Evolutionary conservation across 2,113 vertebrate species (phyloP), one percentile per base, ranked within the genome.

Genomic region (Gallinago undulata): DNA sequence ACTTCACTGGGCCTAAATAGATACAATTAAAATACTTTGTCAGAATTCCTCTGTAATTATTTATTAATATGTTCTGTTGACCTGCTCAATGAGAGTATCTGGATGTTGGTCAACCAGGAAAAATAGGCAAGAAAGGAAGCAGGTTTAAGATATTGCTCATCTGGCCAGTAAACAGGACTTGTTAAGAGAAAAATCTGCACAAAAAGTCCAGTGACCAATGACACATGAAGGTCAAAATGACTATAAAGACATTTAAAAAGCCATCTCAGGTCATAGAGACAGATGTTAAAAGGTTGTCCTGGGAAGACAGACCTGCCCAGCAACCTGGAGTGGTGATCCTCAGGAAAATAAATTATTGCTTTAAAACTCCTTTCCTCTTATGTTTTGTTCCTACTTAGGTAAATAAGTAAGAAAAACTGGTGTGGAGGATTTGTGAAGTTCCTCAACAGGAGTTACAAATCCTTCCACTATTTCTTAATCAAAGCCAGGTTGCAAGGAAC

Each of bases 61-160:
- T 92, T 53, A 8, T 37, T 17, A 55, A 47, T 43, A n/a, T 8
- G 70, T 72, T 77, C 31, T 50, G 7, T 78, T 82, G 64, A 59
- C 15, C 6, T 64, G 24, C 8, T 55, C 14, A 35, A 4, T 55
- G n/a, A 89, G 19, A 33, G 4, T 50, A 51, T 57, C 19, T 50
- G 1, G 3, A 7, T n/a, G 2, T 35, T n/a, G 2, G 25, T 63
- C 27, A 78, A 72, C 55, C 2, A 37, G 2, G 5, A 64, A 64
- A 76, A 90, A 77, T 1, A 22, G 28, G 2, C 4, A 56, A 45
- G 37, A 84, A 63, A 13, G 6, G 8, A 84, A 35, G 35, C 10
- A 77, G 59, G 5, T 72, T 60, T 50, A 43, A 64, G 64, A 33
- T 13, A 14, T 50, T 39, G 7, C 21, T 66, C 4, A 62, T 35